Percentiles rank a stretch among this genome's conserved stretches.
Conservation (phyloP, 2,113 vertebrate species). For the Lepisosteus oculatus region DNA sequence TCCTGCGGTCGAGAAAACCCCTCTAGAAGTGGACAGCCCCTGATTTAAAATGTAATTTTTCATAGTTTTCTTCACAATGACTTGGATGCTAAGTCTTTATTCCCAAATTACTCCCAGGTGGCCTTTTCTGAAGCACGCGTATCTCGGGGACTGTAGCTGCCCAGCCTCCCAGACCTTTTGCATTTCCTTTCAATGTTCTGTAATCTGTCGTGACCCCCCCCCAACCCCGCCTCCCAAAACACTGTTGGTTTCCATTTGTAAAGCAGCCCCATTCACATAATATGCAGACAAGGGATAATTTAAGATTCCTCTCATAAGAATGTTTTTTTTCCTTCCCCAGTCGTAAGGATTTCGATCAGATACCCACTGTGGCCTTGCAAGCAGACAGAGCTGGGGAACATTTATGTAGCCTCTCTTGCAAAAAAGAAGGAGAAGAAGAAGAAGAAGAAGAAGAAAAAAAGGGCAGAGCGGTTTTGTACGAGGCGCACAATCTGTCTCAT, state of each 20-base stretch:
- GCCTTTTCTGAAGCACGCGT: conserved; percentile 17
- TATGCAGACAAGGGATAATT: conserved; percentile 18
- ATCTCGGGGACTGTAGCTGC: not conserved
- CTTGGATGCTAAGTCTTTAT: conserved; percentile 65
- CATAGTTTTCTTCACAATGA: too few species aligned
- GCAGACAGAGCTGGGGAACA: not conserved
- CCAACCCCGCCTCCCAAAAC: not conserved
- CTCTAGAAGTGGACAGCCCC: too few species aligned
- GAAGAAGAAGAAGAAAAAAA: conserved; percentile 50
- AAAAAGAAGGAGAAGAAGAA: conserved; percentile 4
- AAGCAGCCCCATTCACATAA: conserved; percentile 17
- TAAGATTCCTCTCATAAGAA: conserved; percentile 9
- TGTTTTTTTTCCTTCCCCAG: conserved; percentile 11
- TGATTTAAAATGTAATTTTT: too few species aligned
- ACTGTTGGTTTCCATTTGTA: conserved; percentile 12
- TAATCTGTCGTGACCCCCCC: conserved; percentile 25
- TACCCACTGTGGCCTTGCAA: conserved; percentile 9
- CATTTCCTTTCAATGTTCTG: conserved; percentile 37
- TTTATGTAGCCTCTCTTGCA: conserved; percentile 6
- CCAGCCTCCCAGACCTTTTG: too few species aligned
- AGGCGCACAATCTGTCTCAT: conserved; percentile 88
- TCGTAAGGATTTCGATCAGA: conserved; percentile 20
- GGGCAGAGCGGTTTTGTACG: conserved; percentile 79
- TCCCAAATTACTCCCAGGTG: conserved; percentile 54
- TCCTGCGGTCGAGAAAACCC: too few species aligned